Base-by-base conservation (phyloP, 2,888 invertebrate genomes). In the Drosophila parthenogenetica region DNA sequence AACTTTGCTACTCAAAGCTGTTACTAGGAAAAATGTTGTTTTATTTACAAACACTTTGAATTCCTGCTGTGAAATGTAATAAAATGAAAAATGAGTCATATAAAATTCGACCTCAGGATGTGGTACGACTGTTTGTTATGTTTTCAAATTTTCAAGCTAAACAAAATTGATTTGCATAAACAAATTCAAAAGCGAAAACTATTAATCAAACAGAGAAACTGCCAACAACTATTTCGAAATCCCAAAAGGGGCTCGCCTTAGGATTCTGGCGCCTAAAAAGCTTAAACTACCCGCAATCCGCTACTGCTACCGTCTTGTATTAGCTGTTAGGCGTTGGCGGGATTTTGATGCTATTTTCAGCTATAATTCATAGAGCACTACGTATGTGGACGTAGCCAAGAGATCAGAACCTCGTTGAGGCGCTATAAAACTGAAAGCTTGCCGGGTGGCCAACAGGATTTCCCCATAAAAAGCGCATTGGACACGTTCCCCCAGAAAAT, bases 401-500 rank as follows among this genome's bases (percentile, higher is more conserved):
- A 32, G 79, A 76, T 67, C 49, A 49, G 60, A 73, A 69, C 22
- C 70, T 68, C 81, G 58, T 79, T 69, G 79, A 22, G 53, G 77
- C 61, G 84, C 81, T 81, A 83, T 83, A 83, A 83, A 88, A 84
- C 54, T 45, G 70, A 72, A 75, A 70, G 84, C 69, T 69, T 45
- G 51, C 50, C 77, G 73, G 66, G 40, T 62, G 79, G 79, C 73
- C 79, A 80, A 82, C 83, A 89, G 90, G 91, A 89, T 90, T 90
- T 89, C 83, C 90, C 90, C 90, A 80, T 75, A 76, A 80, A 77
- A 84, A 82, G 74, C 76, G 78, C 73, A 78, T 66, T 64, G 72
- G 62, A 73, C 53, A 70, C 66, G 68, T 65, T 63, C 25, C 49
- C 53, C 25, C 25, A 50, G 8, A 45, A 48, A 48, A 37, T 43